Conservation (phyloP, 1,140 invertebrate species). For the Penaeus vannamei region DNA sequence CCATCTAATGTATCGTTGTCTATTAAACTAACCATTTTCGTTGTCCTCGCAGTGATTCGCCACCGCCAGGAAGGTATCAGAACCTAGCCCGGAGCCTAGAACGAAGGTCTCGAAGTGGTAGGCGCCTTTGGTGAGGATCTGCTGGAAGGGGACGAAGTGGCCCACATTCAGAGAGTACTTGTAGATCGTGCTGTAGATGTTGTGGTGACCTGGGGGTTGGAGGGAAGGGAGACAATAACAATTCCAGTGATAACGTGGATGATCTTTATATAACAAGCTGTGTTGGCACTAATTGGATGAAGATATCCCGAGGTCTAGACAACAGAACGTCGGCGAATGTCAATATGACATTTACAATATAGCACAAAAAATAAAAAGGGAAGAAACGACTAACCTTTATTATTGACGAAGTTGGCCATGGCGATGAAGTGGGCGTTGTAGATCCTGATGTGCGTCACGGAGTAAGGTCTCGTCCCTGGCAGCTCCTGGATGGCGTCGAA, state of each 20-base stretch:
- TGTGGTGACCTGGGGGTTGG: not conserved
- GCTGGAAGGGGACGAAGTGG: conserved; percentile 28
- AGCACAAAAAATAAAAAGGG: not conserved
- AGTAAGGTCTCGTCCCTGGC: not conserved
- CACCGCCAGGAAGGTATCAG: conserved; percentile 36
- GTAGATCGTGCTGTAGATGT: conserved; percentile 35
- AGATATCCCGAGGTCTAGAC: too few relatives aligned
- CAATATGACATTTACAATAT: too few relatives aligned
- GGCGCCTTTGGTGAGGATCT: conserved; percentile 35
- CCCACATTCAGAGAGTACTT: conserved; percentile 26
- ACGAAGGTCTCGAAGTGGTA: conserved; percentile 37
- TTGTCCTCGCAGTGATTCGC: conserved; percentile 42
- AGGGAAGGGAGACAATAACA: not conserved
- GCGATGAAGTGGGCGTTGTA: conserved; percentile 27
- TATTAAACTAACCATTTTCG: not conserved
- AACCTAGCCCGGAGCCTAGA: not conserved
- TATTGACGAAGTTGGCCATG: conserved; percentile 40
- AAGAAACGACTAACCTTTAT: conserved; percentile 21
- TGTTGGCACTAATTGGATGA: too few relatives aligned
- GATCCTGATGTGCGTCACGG: conserved; percentile 20
- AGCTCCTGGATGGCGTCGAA: conserved; percentile 41
- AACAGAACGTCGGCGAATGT: too few relatives aligned
- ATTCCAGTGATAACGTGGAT: too few relatives aligned
- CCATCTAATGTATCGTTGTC: too few relatives aligned
- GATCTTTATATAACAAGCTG: too few relatives aligned